Evolutionary conservation across 2,888 invertebrate genomes (phyloP), one percentile per base, ranked within the genome.

Genomic region (Entomobrya proxima): DNA sequence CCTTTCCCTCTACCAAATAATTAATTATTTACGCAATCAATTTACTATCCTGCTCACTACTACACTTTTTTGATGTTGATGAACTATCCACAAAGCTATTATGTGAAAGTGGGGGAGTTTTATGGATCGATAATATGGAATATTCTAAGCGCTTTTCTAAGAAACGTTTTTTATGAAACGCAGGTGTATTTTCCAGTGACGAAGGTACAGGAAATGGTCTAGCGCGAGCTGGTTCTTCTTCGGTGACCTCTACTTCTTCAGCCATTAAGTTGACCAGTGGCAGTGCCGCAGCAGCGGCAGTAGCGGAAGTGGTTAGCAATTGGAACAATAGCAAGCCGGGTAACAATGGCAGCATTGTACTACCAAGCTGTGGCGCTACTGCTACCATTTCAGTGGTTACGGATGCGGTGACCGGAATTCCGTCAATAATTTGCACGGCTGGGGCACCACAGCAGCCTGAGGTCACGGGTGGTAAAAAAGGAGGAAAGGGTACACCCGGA

Each of bases 401-500:
- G 7, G 84, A 85, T 55, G 40, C 84, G 15, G 61, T 69, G 0
- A 85, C 84, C n/a, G 84, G 84, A 0, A 78, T 85, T 2, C 84
- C 78, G 2, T 85, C 84, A 18, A 78, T 85, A 27, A 72, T 85
- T 61, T 85, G 84, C 72, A 85, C 78, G 18, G 44, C 84, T n/a
- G 37, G 55, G 52, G 55, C 30, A 18, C 30, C 74, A 15, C 32
- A 58, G 32, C 72, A 85, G 61, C 24, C 37, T 50, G 74, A 52
- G 6, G 7, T 13, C 72, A 47, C n/a, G 47, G 1, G 40, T 4
- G 11, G 27, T 11, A 1, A 40, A 15, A 7, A 7, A 40, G 44
- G 9, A 32, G 74, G 18, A 61, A 64, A 55, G 78, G 24, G 32
- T 58, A 75, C 11, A 32, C 69, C 27, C 27, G 94, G 94, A 89